phyloP scores from a whole-genome alignment of 2,888 invertebrate genomes.

The Corythucha ciliata region DNA sequence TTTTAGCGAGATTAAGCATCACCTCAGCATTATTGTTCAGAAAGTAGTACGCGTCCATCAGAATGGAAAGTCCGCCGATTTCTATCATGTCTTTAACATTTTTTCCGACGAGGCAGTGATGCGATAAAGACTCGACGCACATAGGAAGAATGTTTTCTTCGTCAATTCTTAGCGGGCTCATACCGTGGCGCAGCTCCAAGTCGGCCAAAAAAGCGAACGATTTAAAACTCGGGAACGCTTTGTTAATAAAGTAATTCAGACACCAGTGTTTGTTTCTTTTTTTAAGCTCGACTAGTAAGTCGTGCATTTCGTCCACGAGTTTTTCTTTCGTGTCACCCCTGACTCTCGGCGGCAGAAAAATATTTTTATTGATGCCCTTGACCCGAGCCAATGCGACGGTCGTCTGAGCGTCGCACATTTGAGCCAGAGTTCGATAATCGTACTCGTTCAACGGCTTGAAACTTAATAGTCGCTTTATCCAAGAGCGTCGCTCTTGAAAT shows the following conservation, averaged over 20 bases:
- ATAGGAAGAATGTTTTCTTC: slow-evolving; percentile 41
- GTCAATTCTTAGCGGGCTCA: slow-evolving; percentile 28
- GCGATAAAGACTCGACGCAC: slow-evolving; percentile 44
- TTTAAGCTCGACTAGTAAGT: slow-evolving; percentile 7
- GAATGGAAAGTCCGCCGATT: slow-evolving; percentile 6
- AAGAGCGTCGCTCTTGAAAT: not conserved
- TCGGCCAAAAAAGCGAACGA: slow-evolving; percentile 6
- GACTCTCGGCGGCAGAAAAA: not conserved
- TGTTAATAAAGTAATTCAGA: slow-evolving; percentile 9
- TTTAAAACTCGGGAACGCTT: not conserved
- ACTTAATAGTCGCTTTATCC: not conserved
- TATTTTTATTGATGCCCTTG: not conserved
- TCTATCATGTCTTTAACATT: slow-evolving; percentile 14
- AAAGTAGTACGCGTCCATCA: slow-evolving; percentile 8
- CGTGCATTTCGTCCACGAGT: slow-evolving; percentile 11
- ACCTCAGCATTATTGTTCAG: slow-evolving; percentile 5
- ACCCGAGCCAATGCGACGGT: slow-evolving; percentile 60
- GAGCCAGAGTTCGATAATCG: slow-evolving; percentile 64
- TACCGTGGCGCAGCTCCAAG: slow-evolving; percentile 12
- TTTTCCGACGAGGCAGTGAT: slow-evolving; percentile 39
- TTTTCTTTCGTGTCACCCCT: slow-evolving; percentile 8
- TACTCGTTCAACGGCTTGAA: slow-evolving; percentile 39
- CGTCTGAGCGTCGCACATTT: slow-evolving; percentile 65
- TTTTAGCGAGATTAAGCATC: slow-evolving; percentile 6
- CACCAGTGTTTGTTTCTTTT: slow-evolving; percentile 15